Conservation (phyloP, 2,888 invertebrate genomes). For the Seladonia tumulorum region DNA sequence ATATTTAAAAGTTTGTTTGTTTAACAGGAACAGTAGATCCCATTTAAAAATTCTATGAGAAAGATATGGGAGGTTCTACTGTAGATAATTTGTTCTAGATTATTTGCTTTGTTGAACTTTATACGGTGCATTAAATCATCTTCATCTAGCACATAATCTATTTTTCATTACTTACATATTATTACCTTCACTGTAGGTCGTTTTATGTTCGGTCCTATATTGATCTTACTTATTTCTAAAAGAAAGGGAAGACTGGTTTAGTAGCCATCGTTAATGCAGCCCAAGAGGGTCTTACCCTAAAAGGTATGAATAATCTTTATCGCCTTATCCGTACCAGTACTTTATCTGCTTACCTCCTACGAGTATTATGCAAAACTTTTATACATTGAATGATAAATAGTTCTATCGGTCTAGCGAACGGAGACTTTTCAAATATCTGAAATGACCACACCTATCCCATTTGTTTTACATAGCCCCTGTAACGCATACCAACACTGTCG, state of each 20-base stretch:
- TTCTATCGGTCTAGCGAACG: conserved; percentile 10
- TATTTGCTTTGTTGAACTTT: not conserved
- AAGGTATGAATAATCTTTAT: conserved; percentile 68
- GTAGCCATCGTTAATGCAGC: conserved; percentile 61
- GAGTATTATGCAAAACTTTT: conserved; percentile 57
- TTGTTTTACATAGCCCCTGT: not conserved
- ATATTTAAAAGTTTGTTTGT: too few species aligned
- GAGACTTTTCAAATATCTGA: conserved; percentile 7
- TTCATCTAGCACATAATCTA: not conserved
- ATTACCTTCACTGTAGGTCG: conserved; percentile 1
- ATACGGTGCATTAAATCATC: not conserved
- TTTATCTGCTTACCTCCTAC: conserved; percentile 42
- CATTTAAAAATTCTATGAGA: too few species aligned
- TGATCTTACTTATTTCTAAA: conserved; percentile 29
- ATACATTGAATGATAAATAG: conserved; percentile 46
- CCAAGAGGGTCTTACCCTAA: conserved; percentile 54
- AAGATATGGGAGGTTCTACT: too few species aligned
- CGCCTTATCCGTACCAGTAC: conserved; percentile 54
- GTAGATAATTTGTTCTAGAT: too few species aligned
- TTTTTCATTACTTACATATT: conserved; percentile 39
- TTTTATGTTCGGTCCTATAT: conserved; percentile 34
- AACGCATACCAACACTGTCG: not conserved
- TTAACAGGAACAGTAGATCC: too few species aligned
- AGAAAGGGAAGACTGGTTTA: conserved; percentile 38
- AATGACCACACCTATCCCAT: conserved; percentile 16